Conservation (phyloP, 2,113 vertebrate genomes). For the Myiagra hebetior region DNA sequence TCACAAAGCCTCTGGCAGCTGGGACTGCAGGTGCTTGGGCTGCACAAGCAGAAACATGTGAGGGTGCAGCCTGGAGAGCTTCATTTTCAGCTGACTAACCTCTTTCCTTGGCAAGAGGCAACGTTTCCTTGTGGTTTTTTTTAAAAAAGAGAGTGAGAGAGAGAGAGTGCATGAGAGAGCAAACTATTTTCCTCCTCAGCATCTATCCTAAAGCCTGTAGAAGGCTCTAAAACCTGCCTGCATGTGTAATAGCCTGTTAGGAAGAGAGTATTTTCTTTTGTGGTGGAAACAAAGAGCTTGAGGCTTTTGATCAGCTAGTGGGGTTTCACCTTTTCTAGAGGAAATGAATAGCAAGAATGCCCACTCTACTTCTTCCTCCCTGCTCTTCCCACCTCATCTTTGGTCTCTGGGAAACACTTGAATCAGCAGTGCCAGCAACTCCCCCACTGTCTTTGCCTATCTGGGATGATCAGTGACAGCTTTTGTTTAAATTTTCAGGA, state of each 20-base stretch:
- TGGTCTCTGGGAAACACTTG: neutral
- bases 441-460: neutral
- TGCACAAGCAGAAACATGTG: neutral
- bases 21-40: neutral
- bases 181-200: neutral
- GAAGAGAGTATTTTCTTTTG: neutral
- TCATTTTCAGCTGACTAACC: constrained; percentile 17
- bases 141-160: neutral
- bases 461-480: neutral
- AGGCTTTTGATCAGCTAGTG: neutral
- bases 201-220: neutral
- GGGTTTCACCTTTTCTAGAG: neutral
- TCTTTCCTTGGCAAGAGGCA: constrained; percentile 19
- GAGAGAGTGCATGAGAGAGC: neutral
- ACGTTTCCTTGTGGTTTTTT: neutral
- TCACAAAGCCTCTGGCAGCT: neutral
- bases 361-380: neutral
- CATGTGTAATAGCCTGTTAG: neutral
- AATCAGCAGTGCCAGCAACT: neutral
- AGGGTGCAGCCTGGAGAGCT: neutral
- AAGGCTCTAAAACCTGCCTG: neutral
- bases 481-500: neutral
- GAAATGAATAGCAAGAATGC: neutral
- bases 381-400: neutral
- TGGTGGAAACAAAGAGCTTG: neutral